Base-by-base conservation (phyloP, 2,888 invertebrate genomes). In the Hydroisotoma schaefferi region DNA sequence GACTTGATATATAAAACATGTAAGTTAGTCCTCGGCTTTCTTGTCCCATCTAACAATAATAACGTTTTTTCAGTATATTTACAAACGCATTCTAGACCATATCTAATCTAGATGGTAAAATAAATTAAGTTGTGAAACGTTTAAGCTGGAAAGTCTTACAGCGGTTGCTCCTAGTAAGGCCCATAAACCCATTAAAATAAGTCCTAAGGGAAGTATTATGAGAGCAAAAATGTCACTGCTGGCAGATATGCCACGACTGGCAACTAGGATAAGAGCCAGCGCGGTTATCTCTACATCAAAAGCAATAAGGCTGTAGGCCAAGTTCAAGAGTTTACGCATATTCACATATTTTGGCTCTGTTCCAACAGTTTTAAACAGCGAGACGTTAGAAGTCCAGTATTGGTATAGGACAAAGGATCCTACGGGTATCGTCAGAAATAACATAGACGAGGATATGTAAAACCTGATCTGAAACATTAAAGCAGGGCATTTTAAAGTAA, bases 281-380 rank as follows among this genome's bases (percentile, higher is more conserved):
- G 49, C 12, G 12, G 55, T 54, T 8, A 59, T 25, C 29, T 59
- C 57, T 20, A 57, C 65, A 56, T 66, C 65, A 10, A 66, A 55
- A 6, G 55, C 40, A 27, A 66, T 55, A 22, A 66, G 40, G 28
- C 63, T 66, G 28, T 63, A 26, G 20, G 55, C 60, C 4, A 66
- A 44, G 44, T 43, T 46, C 43, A 54, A 40, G 25, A 29, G 22
- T 5, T 55, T 47, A 26, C 51, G 60, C 57, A 66, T 43, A 12
- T 57, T 28, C 12, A 66, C 65, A 29, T 60, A 66, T 53, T 59
- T 66, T 22, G 65, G 65, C 26, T 66, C 65, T n/a, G 65, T 66
- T 37, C 65, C 65, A 15, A 66, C 65, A 15, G 49, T n/a, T 40
- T 59, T 59, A 43, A 66, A 66, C 5, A 63, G 18, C 1, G 63